Base-by-base conservation (phyloP, 1,140 invertebrate species). In the Nephila pilipes region DNA sequence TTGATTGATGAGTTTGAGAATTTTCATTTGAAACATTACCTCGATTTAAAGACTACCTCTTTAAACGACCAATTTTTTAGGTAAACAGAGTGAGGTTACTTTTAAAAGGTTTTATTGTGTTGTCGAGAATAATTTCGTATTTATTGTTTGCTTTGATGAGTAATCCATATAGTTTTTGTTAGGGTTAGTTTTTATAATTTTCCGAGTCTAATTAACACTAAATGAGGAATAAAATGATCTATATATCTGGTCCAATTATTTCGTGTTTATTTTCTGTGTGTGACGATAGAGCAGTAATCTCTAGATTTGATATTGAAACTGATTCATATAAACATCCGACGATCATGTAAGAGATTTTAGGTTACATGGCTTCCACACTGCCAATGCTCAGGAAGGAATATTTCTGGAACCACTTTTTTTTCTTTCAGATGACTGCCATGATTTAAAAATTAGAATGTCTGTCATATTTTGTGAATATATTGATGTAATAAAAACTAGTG, bases 221-320 rank as follows among this genome's bases (percentile, higher is more conserved):
- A 60, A 60, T 22, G 58, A 20, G 58, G 58, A 60, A 22, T 60
- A 18, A 60, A 60, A 60, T 60, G 58, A 20, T 60, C 58, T 60
- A 60, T 22, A 58, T 6, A 20, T 22, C 3, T 60, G 58, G 58
- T 60, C 6, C 46, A 46, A 46, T 10, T 46, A 46, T 46, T 46
- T 46, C 6, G 12, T 46, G 46, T 46, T 46, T 46, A 10, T 10
- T n/a, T 46, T 46, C 46, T 46, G 46, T 36, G 69, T 75, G 20
- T 32, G 69, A 75, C 69, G 69, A 75, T 75, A 75, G 69, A 75
- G 69, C 69, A 32, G 29, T 75, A 14, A 36, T 36, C 69, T 75
- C 69, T 75, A 75, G 69, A 75, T 75, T 32, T 20, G 10, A 12
- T 20, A 32, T 29, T 75, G 36, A 29, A 75, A 75, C 18, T 18